Conservation (phyloP, 2,113 vertebrate genomes). For the Nasalis larvatus region DNA sequence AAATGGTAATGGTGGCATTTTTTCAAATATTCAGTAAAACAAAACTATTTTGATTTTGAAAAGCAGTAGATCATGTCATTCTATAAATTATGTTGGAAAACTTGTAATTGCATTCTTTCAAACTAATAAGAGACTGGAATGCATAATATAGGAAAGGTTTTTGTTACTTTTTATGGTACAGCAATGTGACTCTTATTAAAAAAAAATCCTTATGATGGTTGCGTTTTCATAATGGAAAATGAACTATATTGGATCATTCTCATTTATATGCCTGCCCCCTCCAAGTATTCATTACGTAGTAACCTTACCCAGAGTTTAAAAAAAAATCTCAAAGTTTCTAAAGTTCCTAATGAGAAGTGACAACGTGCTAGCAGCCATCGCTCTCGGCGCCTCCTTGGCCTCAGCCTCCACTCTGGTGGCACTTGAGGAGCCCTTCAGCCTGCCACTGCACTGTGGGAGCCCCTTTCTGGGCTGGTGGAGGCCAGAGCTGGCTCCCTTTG, state of each 20-base stretch:
- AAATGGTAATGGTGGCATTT: not conserved
- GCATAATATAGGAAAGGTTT: not conserved
- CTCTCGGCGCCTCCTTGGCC: too few relatives aligned
- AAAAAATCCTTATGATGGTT: not conserved
- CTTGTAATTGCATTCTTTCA: not conserved
- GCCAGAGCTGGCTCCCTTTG: too few relatives aligned
- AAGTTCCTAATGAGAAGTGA: too few relatives aligned
- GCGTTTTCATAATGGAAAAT: not conserved
- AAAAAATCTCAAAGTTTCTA: not conserved
- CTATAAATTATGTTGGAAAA: not conserved
- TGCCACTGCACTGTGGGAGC: too few relatives aligned
- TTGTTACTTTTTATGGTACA: not conserved
- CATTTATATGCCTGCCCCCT: not conserved
- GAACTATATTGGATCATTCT: not conserved
- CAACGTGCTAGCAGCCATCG: too few relatives aligned
- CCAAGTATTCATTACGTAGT: not conserved
- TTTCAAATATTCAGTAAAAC: not conserved
- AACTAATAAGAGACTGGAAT: not conserved
- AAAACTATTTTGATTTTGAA: not conserved
- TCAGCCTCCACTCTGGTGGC: too few relatives aligned
- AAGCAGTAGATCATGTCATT: not conserved
- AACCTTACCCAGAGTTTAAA: not conserved
- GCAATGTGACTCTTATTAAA: not conserved
- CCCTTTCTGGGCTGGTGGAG: too few relatives aligned
- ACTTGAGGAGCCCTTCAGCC: too few relatives aligned